Evolutionary conservation across 2,888 invertebrate genomes (phyloP).

Genomic region (Philereme vetulata): DNA sequence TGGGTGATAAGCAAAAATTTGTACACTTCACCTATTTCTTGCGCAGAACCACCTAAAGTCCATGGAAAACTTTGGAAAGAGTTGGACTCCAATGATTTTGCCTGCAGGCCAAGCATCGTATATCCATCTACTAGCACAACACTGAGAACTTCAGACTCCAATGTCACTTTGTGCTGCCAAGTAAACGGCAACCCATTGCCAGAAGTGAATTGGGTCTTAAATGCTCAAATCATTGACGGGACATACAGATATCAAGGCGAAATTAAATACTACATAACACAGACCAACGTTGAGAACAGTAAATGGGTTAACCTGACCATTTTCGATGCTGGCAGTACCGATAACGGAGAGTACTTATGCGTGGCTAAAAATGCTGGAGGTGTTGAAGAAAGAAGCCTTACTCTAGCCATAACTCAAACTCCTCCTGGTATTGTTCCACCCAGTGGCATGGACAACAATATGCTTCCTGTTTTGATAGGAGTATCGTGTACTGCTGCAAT

Average conservation of each 20-base stretch:
- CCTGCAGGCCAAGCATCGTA: constrained; percentile 90
- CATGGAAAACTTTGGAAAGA: constrained; percentile 89
- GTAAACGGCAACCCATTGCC: constrained; percentile 91
- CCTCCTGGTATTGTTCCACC: constrained; percentile 73
- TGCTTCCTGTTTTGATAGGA: constrained; percentile 82
- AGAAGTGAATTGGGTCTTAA: constrained; percentile 89
- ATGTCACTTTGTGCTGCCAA: constrained; percentile 89
- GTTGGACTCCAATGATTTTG: constrained; percentile 88
- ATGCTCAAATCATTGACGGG: constrained; percentile 85
- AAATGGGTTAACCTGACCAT: constrained; percentile 89
- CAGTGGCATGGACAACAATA: constrained; percentile 81
- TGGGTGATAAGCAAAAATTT: constrained; percentile 89
- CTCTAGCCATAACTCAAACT: constrained; percentile 79
- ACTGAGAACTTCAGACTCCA: constrained; percentile 85
- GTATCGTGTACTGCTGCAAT: constrained; percentile 75
- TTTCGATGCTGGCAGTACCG: constrained; percentile 83
- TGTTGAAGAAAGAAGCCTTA: constrained; percentile 89
- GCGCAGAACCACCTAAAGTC: constrained; percentile 87
- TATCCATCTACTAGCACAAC: constrained; percentile 85
- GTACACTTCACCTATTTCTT: constrained; percentile 89
- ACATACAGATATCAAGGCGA: constrained; percentile 78
- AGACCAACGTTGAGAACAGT: constrained; percentile 65
- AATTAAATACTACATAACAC: constrained; percentile 72
- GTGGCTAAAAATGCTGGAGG: constrained; percentile 93
- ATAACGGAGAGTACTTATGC: constrained; percentile 90